phyloP scores from a whole-genome alignment of 2,888 invertebrate species.

The Cyaniris semiargus region DNA sequence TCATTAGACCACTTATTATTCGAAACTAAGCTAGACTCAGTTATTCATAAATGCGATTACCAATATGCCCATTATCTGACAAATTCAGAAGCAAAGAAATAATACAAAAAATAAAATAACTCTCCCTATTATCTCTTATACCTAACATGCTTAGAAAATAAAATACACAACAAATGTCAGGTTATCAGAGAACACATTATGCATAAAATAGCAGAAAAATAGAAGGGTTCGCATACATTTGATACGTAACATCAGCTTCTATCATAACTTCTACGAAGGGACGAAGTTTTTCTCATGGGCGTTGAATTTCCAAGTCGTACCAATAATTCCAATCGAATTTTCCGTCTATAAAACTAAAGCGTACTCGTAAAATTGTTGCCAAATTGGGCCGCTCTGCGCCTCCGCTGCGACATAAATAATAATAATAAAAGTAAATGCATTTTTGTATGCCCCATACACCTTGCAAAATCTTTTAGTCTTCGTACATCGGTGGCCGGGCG shows the following conservation, averaged over 20 bases:
- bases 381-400: slow-evolving; percentile 65
- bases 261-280: slow-evolving; percentile 27
- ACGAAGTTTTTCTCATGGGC: slow-evolving; percentile 27
- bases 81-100: background rate
- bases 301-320: slow-evolving; percentile 45
- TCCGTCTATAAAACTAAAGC: slow-evolving; percentile 68
- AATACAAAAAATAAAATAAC: background rate
- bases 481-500: slow-evolving; percentile 48
- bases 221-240: background rate
- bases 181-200: background rate
- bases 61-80: no score
- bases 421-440: slow-evolving; percentile 68
- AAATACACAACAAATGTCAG: background rate
- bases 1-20: no score
- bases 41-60: no score
- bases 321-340: slow-evolving; percentile 72
- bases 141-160: background rate
- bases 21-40: no score
- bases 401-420: slow-evolving; percentile 61
- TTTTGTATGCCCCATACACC: slow-evolving; percentile 55
- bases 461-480: slow-evolving; percentile 61
- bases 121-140: background rate
- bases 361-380: slow-evolving; percentile 63
- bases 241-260: slow-evolving; percentile 15
- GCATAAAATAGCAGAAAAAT: background rate